A percentile compares a stretch with the other conserved stretches of the same genome.
These are phyloP conservation scores for Ia io DNA, from an alignment of 2,113 vertebrate genomes.

Conservation along the genomic window DNA sequence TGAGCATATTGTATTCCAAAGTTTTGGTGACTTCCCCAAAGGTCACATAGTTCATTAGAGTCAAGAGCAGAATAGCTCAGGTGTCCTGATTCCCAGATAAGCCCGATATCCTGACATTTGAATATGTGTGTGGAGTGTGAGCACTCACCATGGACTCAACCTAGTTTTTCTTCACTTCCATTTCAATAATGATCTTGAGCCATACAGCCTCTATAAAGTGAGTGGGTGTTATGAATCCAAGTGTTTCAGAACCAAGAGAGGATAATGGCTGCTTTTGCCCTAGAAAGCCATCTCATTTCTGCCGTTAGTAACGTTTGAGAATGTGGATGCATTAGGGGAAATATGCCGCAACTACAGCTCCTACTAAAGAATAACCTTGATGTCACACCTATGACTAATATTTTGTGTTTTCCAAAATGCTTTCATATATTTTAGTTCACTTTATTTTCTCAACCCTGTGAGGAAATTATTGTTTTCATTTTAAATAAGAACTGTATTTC, in stretches of 20 bases:
- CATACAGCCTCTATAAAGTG: not conserved
- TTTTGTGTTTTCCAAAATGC: not conserved
- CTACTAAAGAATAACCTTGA: not conserved
- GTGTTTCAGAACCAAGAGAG: not conserved
- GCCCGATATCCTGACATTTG: not conserved
- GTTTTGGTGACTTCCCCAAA: not conserved
- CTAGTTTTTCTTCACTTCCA: not conserved
- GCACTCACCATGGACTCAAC: not conserved
- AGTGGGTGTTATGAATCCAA: not conserved
- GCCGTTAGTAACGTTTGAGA: not conserved
- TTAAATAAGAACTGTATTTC: not conserved
- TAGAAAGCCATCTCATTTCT: not conserved
- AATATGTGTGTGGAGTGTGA: not conserved
- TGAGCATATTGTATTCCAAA: not conserved
- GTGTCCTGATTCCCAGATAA: not conserved
- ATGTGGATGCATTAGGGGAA: not conserved
- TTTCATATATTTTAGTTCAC: not conserved
- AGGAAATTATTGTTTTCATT: not conserved
- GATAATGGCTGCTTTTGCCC: not conserved
- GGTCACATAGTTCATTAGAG: not conserved
- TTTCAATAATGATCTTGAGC: not conserved
- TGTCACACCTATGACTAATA: not conserved
- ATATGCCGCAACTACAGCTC: not conserved
- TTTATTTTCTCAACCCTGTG: not conserved
- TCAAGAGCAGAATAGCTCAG: not conserved